A percentile compares a stretch with the other conserved stretches of the same genome.
phyloP scores from a whole-genome alignment of 1,140 invertebrate species.

The Zaprionus camerounensis region DNA sequence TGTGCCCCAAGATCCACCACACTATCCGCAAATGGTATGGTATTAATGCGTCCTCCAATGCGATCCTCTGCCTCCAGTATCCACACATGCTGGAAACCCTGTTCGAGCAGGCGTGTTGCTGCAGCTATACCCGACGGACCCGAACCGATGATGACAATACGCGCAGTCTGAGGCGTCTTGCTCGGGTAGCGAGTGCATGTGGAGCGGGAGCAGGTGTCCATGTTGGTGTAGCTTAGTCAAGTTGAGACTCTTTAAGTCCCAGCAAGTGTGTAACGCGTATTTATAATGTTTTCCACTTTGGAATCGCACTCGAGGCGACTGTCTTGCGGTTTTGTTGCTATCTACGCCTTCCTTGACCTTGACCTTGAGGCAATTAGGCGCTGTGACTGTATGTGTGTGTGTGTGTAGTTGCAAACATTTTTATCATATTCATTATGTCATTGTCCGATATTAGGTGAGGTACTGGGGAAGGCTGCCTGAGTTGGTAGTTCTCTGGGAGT shows the following conservation, averaged over 20 bases:
- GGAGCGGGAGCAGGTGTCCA: slow-evolving; percentile 15
- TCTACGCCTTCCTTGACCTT: background rate
- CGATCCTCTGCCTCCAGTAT: slow-evolving; percentile 88
- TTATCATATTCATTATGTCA: background rate
- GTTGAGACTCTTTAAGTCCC: background rate
- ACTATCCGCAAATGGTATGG: slow-evolving; percentile 86
- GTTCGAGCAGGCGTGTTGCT: slow-evolving; percentile 85
- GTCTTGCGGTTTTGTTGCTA: background rate
- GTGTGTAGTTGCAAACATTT: background rate
- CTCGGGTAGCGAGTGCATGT: slow-evolving; percentile 13
- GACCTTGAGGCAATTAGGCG: background rate
- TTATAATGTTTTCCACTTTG: background rate
- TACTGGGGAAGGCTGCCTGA: background rate
- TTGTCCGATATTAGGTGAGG: background rate
- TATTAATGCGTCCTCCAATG: slow-evolving; percentile 89
- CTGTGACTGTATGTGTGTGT: background rate
- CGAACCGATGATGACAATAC: slow-evolving; percentile 86
- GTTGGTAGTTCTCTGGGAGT: background rate
- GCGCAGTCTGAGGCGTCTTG: slow-evolving; percentile 37
- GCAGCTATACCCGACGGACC: slow-evolving; percentile 87
- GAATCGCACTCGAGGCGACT: background rate
- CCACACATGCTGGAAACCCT: slow-evolving; percentile 86
- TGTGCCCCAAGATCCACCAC: slow-evolving; percentile 93
- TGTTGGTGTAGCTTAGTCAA: background rate
- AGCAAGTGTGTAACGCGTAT: background rate